Evolutionary conservation across 1,140 invertebrate species (phyloP), one percentile per base, ranked within the genome.

Genomic region (Euura lappo): DNA sequence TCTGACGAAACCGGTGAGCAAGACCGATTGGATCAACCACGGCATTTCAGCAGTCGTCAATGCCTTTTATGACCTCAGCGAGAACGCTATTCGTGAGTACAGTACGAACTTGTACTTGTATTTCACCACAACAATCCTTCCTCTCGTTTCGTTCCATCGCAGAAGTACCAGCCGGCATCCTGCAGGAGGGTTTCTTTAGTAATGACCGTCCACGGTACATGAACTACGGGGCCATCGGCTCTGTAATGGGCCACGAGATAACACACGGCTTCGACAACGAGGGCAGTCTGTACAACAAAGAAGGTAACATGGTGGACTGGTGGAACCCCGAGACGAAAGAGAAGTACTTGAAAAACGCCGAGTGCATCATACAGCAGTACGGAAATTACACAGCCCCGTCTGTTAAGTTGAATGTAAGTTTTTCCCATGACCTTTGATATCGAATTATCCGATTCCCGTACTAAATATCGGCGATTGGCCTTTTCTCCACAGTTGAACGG

Each of bases 191-290:
- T 42, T 98, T 97, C 88, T 98, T 96, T 84, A 92, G 91, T 67
- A 92, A 92, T 51, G 91, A 95, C 71, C 91, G 95, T 45, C 96
- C 96, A 2, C 92, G 92, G 74, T 98, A 97, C 79, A 93, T 98
- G 91, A 98, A 98, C 83, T 98, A 95, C 80, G 96, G 96, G 69
- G 95, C 94, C 7, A 96, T 98, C 79, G 96, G 96, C 5, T 96
- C 95, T 79, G 94, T 98, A 3, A 96, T 98, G 84, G 96, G 96
- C 1, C 96, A 97, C 80, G 96, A 98, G 89, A 95, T 98, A 67
- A 97, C 96, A 0, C 96, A 98, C 82, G 96, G 95, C 8, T 98
- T 98, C 82, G 96, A 98, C 86, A 95, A 97, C 83, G 93, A 95
- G 85, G 94, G 94, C 64, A 90, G 96, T 13, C 95, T 97, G 88